These are phyloP conservation scores for Petrocephalus zakoni DNA, from an alignment of 2,113 vertebrate genomes.

Conservation along the genomic window DNA sequence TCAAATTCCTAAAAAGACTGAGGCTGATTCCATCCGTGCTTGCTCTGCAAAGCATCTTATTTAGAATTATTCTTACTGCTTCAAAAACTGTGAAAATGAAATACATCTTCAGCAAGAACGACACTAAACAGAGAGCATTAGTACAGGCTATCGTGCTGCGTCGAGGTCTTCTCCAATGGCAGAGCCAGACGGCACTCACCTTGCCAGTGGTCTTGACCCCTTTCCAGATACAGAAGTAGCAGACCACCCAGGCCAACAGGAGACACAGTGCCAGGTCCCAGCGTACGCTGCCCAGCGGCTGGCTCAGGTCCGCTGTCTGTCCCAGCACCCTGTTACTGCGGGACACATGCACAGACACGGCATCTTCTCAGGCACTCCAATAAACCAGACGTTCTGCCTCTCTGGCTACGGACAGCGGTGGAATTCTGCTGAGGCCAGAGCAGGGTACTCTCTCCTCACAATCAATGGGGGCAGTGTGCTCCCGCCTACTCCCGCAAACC, in stretches of 20 bases:
- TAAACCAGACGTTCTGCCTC: background rate
- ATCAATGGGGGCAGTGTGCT: background rate
- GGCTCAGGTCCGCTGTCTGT: conserved; percentile 57
- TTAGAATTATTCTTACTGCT: background rate
- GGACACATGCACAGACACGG: conserved; percentile 3
- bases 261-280: conserved; percentile 69
- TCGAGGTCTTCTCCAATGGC: background rate
- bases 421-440: background rate
- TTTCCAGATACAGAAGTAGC: conserved; percentile 78
- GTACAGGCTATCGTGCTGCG: background rate
- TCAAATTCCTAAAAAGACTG: background rate
- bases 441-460: background rate
- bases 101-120: background rate
- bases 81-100: background rate
- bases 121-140: background rate
- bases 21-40: background rate
- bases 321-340: conserved; percentile 70
- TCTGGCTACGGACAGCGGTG: background rate
- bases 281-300: conserved; percentile 59
- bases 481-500: background rate
- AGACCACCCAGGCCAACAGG: conserved; percentile 65
- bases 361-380: background rate
- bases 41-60: background rate
- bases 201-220: conserved; percentile 72
- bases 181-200: conserved; percentile 38